Percentiles rank a stretch among this genome's conserved stretches.
Evolutionary conservation across 2,888 invertebrate species (phyloP).

Genomic region (Lordiphosa fenestrarum): DNA sequence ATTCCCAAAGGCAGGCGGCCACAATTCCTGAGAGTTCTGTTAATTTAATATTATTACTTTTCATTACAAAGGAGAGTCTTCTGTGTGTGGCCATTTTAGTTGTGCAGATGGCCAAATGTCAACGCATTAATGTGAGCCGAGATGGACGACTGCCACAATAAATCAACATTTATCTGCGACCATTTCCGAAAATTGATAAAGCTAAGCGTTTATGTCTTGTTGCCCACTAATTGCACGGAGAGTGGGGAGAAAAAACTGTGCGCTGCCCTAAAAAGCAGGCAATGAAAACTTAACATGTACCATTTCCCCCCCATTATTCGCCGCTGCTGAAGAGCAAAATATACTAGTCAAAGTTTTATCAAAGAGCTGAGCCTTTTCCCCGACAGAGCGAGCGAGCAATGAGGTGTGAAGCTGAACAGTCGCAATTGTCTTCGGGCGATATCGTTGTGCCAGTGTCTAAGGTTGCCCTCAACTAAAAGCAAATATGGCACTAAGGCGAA

Average conservation of each 20-base stretch:
- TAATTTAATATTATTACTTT: conserved; percentile 77
- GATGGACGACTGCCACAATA: conserved; percentile 35
- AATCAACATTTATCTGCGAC: conserved; percentile 66
- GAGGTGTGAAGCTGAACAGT: conserved; percentile 74
- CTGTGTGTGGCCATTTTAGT: conserved; percentile 32
- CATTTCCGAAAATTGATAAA: conserved; percentile 68
- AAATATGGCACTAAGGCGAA: conserved; percentile 61
- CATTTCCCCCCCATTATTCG: not conserved
- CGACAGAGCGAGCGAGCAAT: conserved; percentile 51
- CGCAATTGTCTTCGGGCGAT: conserved; percentile 57
- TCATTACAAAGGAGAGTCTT: conserved; percentile 62
- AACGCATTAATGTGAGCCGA: conserved; percentile 61
- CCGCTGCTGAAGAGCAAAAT: not conserved
- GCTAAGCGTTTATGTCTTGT: conserved; percentile 19
- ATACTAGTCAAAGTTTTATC: too few relatives aligned
- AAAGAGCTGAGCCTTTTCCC: too few relatives aligned
- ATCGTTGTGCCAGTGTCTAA: conserved; percentile 27
- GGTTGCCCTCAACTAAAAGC: conserved; percentile 35
- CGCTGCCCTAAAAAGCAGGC: conserved; percentile 22
- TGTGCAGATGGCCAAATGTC: conserved; percentile 48
- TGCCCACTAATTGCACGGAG: conserved; percentile 3
- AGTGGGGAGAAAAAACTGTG: not conserved
- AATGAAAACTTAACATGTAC: conserved; percentile 54
- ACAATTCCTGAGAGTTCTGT: conserved; percentile 68
- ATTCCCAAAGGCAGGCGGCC: conserved; percentile 38